Base-by-base conservation (phyloP, 2,797 vertebrate genomes). In the Helicolenus hilgendorfi region DNA sequence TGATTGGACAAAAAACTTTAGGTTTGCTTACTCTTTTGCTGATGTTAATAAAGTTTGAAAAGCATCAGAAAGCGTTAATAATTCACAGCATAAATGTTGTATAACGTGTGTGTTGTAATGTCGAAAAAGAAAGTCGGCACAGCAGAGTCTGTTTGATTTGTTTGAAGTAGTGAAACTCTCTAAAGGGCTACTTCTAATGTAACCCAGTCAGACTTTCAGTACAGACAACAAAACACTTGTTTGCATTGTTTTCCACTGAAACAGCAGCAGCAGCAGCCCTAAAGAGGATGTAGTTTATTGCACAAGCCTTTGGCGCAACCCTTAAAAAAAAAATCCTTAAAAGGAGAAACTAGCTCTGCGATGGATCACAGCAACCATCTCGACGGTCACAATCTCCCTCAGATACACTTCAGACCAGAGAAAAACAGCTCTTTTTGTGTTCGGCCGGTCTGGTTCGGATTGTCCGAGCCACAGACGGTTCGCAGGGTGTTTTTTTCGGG, bases 261-360 rank as follows among this genome's bases (percentile, higher is more conserved):
- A 68, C 74, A 84, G 5, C 76, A 88, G 41, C 41, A 45, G 79
- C 86, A 49, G 82, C 85, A 84, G 72, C 45, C 33, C 78, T 79
- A 92, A 96, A 96, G 94, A 95, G 95, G 95, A 97, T 95, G 93
- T 95, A 84, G 85, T 89, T 85, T 86, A 86, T 96, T 97, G 91
- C 90, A 72, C 92, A 96, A 95, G 79, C 14, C 20, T 75, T 87
- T 88, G 83, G 85, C 65, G 27, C 75, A 85, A 82, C 68, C 11
- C 80, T 88, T 85, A 67, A 82, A 72, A 85, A 81, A 81, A 69
- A 81, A 58, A 67, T 26, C 75, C 67, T 83, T 89, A 96, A 94
- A 95, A 94, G 90, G 85, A 93, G 91, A 94, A 94, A 91, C 68
- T 7, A 67, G 88, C 38, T 78, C 73, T 82, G 76, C 78, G 5